Base-by-base conservation (phyloP, 1,140 invertebrate genomes). In the Macrotrachela quadricornifera region DNA sequence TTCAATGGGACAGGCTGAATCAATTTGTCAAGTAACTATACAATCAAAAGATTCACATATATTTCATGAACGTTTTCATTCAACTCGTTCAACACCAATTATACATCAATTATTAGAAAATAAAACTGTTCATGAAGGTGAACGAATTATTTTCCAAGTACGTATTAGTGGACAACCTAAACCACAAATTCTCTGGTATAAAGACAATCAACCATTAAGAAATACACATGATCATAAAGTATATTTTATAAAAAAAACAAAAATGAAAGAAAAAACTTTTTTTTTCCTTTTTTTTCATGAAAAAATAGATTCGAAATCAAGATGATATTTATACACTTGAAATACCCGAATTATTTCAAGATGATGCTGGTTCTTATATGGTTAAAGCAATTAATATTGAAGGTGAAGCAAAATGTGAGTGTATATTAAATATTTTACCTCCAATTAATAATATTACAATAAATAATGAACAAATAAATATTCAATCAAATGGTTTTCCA, bases 131-230 rank as follows among this genome's bases (percentile, higher is more conserved):
- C 17, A 9, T 15, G 51, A 53, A 38, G 51, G 51, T 36, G 44
- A 53, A 14, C 44, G 46, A 42, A 30, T 53, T 30, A 40, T 44
- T 37, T 42, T 53, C 15, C 46, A 53, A 36, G 46, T 44, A n/a
- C 40, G 43, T 41, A 36, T 64, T 58, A 63, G 59, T 47, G 68
- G 67, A 18, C 61, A 59, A 15, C 69, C 69, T 14, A 60, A 66
- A 50, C 67, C 69, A 16, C 58, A 62, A 45, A 63, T 71, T 18
- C 63, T 63, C 10, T 71, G 69, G 69, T 70, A 65, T 59, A 57
- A 66, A 45, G 43, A 53, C 18, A 30, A 30, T 30, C 21, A 30
- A 30, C 21, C 21, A 30, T 30, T 30, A 30, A 2, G 21, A 30
- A 30, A 30, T 30, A 30, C 21, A 4, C 21, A 30, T 30, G 21